phyloP scores from a whole-genome alignment of 2,797 vertebrate genomes.

The Acanthurus leucopareius region DNA sequence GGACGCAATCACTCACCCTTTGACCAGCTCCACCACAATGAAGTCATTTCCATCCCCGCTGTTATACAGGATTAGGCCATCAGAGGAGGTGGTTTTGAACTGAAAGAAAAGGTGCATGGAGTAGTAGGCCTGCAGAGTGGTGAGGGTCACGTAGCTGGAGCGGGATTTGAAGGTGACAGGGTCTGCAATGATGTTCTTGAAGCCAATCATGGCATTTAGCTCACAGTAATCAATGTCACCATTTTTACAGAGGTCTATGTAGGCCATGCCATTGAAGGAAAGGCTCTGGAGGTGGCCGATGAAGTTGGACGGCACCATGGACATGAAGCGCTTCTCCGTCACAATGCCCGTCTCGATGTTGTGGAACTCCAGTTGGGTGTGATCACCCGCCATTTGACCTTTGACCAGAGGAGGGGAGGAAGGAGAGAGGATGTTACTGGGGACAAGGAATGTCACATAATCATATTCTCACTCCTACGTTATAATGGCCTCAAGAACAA shows the following conservation, averaged over 20 bases:
- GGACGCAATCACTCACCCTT: conserved; percentile 88
- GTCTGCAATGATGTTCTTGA: conserved; percentile 98
- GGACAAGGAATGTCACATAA: background rate
- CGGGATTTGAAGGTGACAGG: conserved; percentile 99
- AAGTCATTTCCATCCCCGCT: conserved; percentile 99
- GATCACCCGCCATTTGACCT: conserved; percentile 99
- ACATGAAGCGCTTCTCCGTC: conserved; percentile 94
- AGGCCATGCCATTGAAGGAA: conserved; percentile 98
- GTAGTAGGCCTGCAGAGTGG: conserved; percentile 96
- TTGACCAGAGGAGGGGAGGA: conserved; percentile 53
- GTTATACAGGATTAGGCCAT: conserved; percentile 97
- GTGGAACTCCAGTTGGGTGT: conserved; percentile 98
- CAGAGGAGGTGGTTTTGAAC: conserved; percentile 98
- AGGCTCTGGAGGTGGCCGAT: conserved; percentile 98
- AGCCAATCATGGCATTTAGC: conserved; percentile 97
- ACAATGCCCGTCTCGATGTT: conserved; percentile 99
- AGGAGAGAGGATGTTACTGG: conserved; percentile 34
- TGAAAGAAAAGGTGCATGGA: conserved; percentile 99
- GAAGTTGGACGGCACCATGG: conserved; percentile 96
- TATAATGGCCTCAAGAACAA: no score
- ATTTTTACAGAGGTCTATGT: conserved; percentile 99
- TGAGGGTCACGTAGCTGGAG: conserved; percentile 95
- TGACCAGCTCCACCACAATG: conserved; percentile 98
- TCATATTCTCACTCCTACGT: no score
- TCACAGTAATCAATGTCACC: conserved; percentile 99